Percentiles rank a stretch among this genome's conserved stretches.
phyloP scores from a whole-genome alignment of 2,797 vertebrate genomes.

The Acanthopagrus latus region DNA sequence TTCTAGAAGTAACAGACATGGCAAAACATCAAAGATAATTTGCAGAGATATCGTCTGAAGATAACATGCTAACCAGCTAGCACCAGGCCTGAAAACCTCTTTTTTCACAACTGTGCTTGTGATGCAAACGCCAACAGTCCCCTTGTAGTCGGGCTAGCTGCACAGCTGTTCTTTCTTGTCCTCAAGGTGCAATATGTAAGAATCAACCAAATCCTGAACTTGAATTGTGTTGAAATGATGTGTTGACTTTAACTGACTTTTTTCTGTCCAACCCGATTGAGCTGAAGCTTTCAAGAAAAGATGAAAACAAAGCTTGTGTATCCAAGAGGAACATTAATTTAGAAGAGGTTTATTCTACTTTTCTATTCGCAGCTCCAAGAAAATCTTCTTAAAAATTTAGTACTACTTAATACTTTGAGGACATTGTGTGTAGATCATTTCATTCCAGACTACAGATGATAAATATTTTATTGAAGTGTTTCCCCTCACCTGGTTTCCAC shows the following conservation, averaged over 20 bases:
- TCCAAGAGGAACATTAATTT: slow-evolving; percentile 16
- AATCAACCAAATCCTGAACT: background rate
- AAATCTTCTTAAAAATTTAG: background rate
- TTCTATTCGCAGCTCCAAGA: background rate
- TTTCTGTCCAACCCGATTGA: slow-evolving; percentile 2
- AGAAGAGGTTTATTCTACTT: background rate
- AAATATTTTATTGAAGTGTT: background rate
- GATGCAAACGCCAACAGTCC: too few relatives aligned
- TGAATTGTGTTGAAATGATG: slow-evolving; percentile 28
- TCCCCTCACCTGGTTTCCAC: slow-evolving; percentile 96
- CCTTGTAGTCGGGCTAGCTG: too few relatives aligned
- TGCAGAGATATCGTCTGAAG: too few relatives aligned
- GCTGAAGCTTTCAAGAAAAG: background rate
- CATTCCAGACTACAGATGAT: background rate
- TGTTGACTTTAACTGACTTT: slow-evolving; percentile 16
- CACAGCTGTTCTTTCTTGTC: too few relatives aligned
- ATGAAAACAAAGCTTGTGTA: background rate
- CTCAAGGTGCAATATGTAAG: too few relatives aligned
- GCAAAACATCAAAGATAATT: too few relatives aligned
- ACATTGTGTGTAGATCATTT: background rate
- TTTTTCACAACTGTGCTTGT: too few relatives aligned
- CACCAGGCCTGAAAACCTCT: too few relatives aligned
- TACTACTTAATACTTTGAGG: background rate
- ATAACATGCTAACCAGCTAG: too few relatives aligned
- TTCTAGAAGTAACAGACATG: too few relatives aligned